phyloP scores from a whole-genome alignment of 2,888 invertebrate genomes.

The Parnassius glacialis region DNA sequence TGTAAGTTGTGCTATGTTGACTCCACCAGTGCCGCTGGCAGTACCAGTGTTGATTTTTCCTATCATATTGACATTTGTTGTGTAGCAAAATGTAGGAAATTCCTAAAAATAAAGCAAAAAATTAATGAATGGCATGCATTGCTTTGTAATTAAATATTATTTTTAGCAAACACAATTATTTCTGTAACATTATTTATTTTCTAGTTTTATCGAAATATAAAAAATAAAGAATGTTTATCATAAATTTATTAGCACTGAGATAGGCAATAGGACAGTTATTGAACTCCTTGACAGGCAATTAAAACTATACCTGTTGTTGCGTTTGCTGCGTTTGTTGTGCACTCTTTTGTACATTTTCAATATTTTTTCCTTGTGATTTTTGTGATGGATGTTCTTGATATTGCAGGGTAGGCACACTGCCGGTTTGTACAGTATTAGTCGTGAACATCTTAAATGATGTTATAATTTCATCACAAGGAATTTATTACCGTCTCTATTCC shows the following conservation, averaged over 20 bases:
- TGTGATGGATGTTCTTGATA: constrained; percentile 84
- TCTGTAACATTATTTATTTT: no score
- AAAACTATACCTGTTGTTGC: constrained; percentile 43
- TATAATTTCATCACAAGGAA: constrained; percentile 44
- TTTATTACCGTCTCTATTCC: background rate
- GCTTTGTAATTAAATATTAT: no score
- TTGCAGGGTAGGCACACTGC: constrained; percentile 83
- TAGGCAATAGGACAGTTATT: no score
- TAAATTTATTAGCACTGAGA: no score
- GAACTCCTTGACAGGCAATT: no score
- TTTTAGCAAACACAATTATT: no score
- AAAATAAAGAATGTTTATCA: no score
- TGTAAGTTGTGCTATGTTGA: constrained; percentile 86
- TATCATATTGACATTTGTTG: constrained; percentile 85
- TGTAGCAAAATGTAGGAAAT: constrained; percentile 87
- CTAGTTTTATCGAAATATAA: no score
- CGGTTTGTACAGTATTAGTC: constrained; percentile 82
- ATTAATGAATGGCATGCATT: no score
- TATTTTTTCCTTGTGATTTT: constrained; percentile 81
- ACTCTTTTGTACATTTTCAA: constrained; percentile 82
- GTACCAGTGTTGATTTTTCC: constrained; percentile 80
- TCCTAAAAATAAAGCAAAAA: constrained; percentile 59
- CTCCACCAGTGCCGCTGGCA: constrained; percentile 67
- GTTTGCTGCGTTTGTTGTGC: constrained; percentile 70
- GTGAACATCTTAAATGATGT: constrained; percentile 74